phyloP scores from a whole-genome alignment of 1,140 invertebrate genomes.

The Sycophaga agraensis region DNA sequence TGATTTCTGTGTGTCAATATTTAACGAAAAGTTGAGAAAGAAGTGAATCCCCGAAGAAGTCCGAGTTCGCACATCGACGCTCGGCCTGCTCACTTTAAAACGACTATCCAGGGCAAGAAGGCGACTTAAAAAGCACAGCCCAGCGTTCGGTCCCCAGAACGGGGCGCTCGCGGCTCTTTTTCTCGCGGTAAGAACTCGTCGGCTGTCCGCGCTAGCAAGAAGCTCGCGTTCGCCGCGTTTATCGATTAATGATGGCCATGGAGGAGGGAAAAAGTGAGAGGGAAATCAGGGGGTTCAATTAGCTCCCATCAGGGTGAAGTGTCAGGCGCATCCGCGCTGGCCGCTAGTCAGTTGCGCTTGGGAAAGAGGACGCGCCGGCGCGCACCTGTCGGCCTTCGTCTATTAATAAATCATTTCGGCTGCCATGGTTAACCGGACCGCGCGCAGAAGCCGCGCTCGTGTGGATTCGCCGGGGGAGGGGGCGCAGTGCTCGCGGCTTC shows the following conservation, averaged over 20 bases:
- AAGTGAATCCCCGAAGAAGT: too few relatives aligned
- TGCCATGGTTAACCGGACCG: background rate
- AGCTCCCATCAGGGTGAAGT: constrained; percentile 34
- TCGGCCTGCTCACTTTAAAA: too few relatives aligned
- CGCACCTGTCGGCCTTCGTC: background rate
- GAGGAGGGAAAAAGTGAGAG: constrained; percentile 3
- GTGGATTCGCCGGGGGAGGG: too few relatives aligned
- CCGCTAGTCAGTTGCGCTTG: too few relatives aligned
- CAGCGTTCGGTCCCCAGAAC: too few relatives aligned
- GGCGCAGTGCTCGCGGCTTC: too few relatives aligned
- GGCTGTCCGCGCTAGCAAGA: background rate
- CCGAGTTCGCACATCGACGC: too few relatives aligned
- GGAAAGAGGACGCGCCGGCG: background rate
- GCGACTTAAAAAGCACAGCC: too few relatives aligned
- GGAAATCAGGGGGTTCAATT: constrained; percentile 30
- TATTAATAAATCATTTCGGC: constrained; percentile 16
- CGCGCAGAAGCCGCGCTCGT: background rate
- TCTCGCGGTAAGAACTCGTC: background rate
- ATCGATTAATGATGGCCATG: constrained; percentile 22
- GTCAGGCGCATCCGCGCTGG: constrained; percentile 36
- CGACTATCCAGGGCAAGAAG: too few relatives aligned
- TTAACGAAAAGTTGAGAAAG: too few relatives aligned
- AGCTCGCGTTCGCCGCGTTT: background rate
- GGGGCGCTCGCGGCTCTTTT: background rate
- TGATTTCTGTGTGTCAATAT: too few relatives aligned